Base-by-base conservation (phyloP, 23 tunicate genomes). In the Clavelina lepadiformis region DNA sequence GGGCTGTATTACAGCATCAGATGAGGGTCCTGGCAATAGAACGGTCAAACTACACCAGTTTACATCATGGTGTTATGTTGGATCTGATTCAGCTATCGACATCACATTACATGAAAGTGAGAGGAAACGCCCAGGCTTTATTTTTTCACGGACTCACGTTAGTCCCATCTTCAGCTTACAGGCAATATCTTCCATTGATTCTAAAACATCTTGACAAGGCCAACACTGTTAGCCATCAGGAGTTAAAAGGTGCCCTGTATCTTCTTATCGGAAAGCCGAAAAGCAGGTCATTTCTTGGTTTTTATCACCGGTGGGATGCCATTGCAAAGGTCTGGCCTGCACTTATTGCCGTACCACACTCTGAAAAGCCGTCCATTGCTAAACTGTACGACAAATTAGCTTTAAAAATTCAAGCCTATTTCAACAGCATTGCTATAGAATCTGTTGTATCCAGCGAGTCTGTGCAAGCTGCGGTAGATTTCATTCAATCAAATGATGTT, bases 71-170 rank as follows among this genome's bases (percentile, higher is more conserved):
- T n/a, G 71, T 68, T 8, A 81, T 81, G 89, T 34, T 75, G 57
- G 97, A 89, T 58, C 63, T 89, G 31, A 33, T 89, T 5, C 34
- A 76, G 20, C 69, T 89, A 1, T 89, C 97, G 6, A 46, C 58
- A 11, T 89, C 97, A 19, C 84, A 89, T 63, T 89, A 89, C 75
- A 78, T 76, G 67, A 85, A 58, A 25, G 97, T 89, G 27, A 69
- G 97, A 53, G 54, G 32, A 8, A 36, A 38, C 7, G 97, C 97
- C 5, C 97, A 89, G 54, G 76, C 82, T 28, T 28, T 56, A 13
- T 89, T 89, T 62, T 89, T 89, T 49, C 83, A 68, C 65, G 91
- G 83, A 19, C 62, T 89, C 1, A n/a, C 46, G 1, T 45, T 58
- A 2, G 69, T 63, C 37, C 97, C 97, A 7, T 58, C 46, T 19